These are phyloP conservation scores for Argyresthia albistria DNA, from an alignment of 2,888 invertebrate species.

Conservation along the genomic window DNA sequence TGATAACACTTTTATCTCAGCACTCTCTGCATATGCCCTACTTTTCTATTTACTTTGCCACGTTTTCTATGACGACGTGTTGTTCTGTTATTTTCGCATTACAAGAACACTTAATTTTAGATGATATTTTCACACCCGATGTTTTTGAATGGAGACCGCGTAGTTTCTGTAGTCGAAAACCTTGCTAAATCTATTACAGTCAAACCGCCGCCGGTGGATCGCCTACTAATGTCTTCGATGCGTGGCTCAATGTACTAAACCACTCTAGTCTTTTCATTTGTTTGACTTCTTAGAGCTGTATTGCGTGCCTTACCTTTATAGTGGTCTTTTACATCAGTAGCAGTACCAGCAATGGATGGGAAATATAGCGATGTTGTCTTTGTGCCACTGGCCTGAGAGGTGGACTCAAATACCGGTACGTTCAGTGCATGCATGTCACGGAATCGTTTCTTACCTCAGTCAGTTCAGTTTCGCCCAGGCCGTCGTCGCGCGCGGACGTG, in stretches of 20 bases:
- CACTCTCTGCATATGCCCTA: too few species aligned
- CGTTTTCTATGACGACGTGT: too few species aligned
- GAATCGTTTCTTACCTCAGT: not conserved
- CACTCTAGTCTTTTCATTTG: too few species aligned
- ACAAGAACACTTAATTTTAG: too few species aligned
- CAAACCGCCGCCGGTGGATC: not conserved
- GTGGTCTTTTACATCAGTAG: not conserved
- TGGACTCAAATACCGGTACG: not conserved
- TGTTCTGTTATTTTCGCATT: too few species aligned
- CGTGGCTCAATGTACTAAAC: not conserved
- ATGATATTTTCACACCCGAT: too few species aligned
- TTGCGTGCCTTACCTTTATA: not conserved
- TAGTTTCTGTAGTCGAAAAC: too few species aligned
- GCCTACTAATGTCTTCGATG: not conserved
- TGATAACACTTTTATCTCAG: too few species aligned
- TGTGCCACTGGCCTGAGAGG: not conserved
- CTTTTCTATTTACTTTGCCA: too few species aligned
- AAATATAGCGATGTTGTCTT: not conserved
- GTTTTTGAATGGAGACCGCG: too few species aligned
- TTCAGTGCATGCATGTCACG: not conserved
- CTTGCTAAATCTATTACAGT: not conserved
- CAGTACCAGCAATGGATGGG: not conserved
- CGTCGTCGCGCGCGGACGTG: constrained; percentile 34
- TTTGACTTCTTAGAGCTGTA: too few species aligned
- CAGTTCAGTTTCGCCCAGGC: constrained; percentile 36